Evolutionary conservation across 2,113 vertebrate genomes (phyloP), one percentile per base, ranked within the genome.

Genomic region (Scomber scombrus): DNA sequence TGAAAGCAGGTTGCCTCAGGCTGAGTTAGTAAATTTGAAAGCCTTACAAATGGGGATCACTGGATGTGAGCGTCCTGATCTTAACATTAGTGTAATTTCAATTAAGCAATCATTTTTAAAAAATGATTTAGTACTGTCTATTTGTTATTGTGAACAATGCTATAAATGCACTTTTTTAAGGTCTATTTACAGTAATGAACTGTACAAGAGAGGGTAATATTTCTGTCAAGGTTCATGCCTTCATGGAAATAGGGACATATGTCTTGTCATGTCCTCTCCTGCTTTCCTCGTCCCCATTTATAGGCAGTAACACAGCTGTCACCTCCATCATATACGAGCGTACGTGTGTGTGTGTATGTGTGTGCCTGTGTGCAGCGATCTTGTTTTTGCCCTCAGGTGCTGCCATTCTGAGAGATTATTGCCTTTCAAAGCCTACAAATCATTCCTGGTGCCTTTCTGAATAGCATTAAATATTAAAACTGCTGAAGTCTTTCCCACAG

Each of bases 301-400:
- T 80, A 86, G 79, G 85, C 81, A 86, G 73, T 77, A 80, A 78
- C 88, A 73, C 86, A 92, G 91, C 90, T 94, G 88, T 91, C 90
- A 67, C 84, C 81, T 90, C 81, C 81, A 86, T 91, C 82, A 76
- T 75, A 5, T 12, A 47, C 43, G 71, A 13, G 34, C 52, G 34
- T 58, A 52, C 74, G 43, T 26, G 75, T 56, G 70, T 60, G 23
- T 73, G 58, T 45, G 55, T 57, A 51, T 57, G 50, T 19, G 45
- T 55, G 46, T 23, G 50, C 19, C 51, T 40, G 21, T 68, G 19
- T 40, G 55, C 34, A 23, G 51, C 50, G 45, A 77, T 62, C 46
- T 65, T 50, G 43, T 58, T 60, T 63, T 75, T 66, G 50, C 73
- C 80, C 73, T 82, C 64, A 84, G 84, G 83, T 88, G 71, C 66